phyloP scores from a whole-genome alignment of 2,113 vertebrate species.

The Notechis scutatus region DNA sequence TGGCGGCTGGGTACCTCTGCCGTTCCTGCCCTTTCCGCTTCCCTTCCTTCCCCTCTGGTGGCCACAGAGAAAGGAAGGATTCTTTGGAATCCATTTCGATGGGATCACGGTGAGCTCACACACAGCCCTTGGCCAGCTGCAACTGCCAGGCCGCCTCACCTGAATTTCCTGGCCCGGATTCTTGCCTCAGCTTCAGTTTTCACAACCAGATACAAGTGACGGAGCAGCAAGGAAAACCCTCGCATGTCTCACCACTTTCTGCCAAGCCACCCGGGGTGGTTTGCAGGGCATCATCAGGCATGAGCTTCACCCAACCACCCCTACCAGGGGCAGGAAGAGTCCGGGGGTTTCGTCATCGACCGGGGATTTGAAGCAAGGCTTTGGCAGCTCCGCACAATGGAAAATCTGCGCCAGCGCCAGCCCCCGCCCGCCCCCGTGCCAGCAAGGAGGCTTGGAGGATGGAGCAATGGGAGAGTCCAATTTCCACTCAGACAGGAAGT shows the following conservation, averaged over 20 bases:
- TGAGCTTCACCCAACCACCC: background rate
- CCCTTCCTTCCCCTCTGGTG: background rate
- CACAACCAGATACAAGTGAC: background rate
- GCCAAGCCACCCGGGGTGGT: background rate
- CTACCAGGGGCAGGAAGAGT: too few species aligned
- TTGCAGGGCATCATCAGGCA: too few species aligned
- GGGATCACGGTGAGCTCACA: background rate
- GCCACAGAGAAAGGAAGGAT: background rate
- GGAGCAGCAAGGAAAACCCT: background rate
- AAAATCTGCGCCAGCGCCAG: background rate
- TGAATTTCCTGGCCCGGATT: background rate
- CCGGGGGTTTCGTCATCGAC: background rate
- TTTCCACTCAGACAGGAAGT: background rate
- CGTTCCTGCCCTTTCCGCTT: background rate
- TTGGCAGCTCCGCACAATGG: background rate
- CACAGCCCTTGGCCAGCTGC: background rate
- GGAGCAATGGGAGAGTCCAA: background rate
- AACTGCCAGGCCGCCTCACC: background rate
- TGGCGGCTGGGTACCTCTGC: too few species aligned
- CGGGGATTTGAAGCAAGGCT: background rate
- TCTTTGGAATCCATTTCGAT: rapidly evolving
- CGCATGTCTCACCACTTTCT: background rate
- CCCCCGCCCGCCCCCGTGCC: background rate
- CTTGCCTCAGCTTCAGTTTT: background rate
- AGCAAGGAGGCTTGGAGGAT: background rate